A percentile compares a stretch with the other conserved stretches of the same genome.
Conservation (phyloP, 2,113 vertebrate genomes). For the Panurus biarmicus region DNA sequence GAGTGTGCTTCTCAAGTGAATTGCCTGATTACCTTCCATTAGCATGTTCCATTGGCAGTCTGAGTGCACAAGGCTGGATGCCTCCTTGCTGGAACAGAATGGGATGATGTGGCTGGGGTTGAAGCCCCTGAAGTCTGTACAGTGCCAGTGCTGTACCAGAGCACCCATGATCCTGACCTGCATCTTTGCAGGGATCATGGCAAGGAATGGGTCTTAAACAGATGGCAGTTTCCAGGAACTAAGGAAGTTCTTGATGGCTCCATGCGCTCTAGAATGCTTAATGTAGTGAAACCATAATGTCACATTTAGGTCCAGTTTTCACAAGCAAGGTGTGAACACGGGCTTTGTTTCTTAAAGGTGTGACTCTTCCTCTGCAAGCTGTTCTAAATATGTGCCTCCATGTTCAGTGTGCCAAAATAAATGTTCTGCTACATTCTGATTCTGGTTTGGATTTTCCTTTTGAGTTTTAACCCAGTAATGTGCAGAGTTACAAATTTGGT, state of each 20-base stretch:
- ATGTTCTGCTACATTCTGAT: conserved; percentile 6
- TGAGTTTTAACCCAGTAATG: background rate
- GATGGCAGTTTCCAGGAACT: background rate
- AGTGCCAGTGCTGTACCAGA: background rate
- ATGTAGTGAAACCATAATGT: background rate
- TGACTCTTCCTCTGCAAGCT: conserved; percentile 17
- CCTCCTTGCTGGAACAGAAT: background rate
- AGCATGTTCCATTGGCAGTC: background rate
- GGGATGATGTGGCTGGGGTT: rapidly evolving
- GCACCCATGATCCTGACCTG: background rate
- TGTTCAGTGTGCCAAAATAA: conserved; percentile 35
- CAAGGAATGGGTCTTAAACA: background rate
- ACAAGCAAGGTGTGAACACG: background rate
- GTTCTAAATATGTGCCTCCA: background rate
- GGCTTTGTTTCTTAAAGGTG: conserved; percentile 29
- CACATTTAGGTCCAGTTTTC: conserved; percentile 36
- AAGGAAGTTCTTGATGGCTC: background rate
- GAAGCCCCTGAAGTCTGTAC: background rate
- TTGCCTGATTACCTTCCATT: background rate
- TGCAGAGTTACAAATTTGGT: background rate
- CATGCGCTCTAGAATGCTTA: background rate
- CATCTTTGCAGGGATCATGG: background rate
- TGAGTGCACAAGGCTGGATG: background rate
- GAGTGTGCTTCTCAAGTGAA: background rate
- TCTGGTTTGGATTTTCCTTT: background rate